Evolutionary conservation across 2,113 vertebrate species (phyloP).

Genomic region (Ammodytes marinus): DNA sequence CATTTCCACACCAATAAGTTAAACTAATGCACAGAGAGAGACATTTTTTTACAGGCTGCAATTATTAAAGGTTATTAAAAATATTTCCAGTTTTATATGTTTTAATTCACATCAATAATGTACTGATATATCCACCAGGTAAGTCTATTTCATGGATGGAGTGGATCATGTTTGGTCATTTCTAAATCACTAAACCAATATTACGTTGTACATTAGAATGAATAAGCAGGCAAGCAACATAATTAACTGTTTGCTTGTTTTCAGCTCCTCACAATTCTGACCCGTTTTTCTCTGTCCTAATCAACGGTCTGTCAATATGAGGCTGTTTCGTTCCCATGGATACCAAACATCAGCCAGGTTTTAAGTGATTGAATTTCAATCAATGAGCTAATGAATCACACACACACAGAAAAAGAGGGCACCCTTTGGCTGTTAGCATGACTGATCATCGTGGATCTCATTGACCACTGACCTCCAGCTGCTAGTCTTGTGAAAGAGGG

Average conservation of each 20-base stretch:
- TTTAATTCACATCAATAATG: neutral
- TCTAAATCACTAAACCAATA: neutral
- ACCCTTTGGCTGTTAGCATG: conserved; percentile 19
- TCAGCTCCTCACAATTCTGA: neutral
- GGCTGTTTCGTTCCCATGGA: conserved; percentile 38
- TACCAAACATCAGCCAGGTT: conserved; percentile 44
- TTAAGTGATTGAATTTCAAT: conserved; percentile 55
- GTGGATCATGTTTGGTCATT: neutral
- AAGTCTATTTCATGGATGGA: neutral
- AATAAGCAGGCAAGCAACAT: neutral
- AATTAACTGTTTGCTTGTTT: neutral
- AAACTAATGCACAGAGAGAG: neutral
- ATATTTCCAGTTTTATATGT: neutral
- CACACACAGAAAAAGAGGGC: neutral
- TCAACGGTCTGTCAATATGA: conserved; percentile 24
- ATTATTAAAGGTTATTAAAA: neutral
- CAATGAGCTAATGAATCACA: conserved; percentile 31
- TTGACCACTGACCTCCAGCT: conserved; percentile 34
- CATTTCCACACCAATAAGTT: neutral
- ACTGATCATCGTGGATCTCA: conserved; percentile 29
- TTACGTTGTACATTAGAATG: too few species aligned
- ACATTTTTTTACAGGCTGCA: neutral
- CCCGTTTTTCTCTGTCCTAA: conserved; percentile 8
- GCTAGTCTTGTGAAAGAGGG: neutral
- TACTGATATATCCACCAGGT: neutral